These are phyloP conservation scores for Gnathonemus longibarbis DNA, from an alignment of 2,113 vertebrate genomes.

Conservation along the genomic window DNA sequence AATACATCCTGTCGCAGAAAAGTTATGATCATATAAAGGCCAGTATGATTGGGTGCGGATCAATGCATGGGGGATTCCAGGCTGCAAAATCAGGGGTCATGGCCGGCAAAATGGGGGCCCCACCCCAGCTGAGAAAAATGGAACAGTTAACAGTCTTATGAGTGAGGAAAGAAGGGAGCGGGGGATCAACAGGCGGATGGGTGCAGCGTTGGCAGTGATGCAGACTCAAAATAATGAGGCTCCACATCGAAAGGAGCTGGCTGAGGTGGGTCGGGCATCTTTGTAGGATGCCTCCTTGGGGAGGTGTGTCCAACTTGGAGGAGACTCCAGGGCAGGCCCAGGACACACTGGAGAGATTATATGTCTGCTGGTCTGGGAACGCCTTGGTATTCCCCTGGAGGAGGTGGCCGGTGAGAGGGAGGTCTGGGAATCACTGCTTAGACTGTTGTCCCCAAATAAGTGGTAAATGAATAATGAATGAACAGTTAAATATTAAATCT, in stretches of 20 bases:
- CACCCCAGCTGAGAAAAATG: background rate
- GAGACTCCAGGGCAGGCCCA: background rate
- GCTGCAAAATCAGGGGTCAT: background rate
- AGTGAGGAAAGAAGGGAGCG: background rate
- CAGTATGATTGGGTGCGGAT: background rate
- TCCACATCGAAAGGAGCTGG: background rate
- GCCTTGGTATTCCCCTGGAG: background rate
- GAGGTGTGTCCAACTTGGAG: background rate
- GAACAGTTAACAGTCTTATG: background rate
- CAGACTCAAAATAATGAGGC: too few relatives aligned
- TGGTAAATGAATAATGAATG: background rate
- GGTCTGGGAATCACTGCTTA: background rate
- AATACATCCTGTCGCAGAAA: background rate
- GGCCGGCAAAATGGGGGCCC: background rate
- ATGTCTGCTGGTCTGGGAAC: background rate
- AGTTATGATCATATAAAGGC: background rate
- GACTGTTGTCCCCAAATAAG: background rate
- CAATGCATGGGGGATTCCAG: background rate
- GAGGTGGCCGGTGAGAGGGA: too few relatives aligned
- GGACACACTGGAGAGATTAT: too few relatives aligned
- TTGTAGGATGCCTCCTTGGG: background rate
- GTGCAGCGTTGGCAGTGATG: too few relatives aligned
- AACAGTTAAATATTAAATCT: background rate
- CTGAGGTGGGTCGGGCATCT: background rate
- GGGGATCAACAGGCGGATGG: background rate